phyloP scores from a whole-genome alignment of 2,113 vertebrate species.

The Megaceryle maxima region DNA sequence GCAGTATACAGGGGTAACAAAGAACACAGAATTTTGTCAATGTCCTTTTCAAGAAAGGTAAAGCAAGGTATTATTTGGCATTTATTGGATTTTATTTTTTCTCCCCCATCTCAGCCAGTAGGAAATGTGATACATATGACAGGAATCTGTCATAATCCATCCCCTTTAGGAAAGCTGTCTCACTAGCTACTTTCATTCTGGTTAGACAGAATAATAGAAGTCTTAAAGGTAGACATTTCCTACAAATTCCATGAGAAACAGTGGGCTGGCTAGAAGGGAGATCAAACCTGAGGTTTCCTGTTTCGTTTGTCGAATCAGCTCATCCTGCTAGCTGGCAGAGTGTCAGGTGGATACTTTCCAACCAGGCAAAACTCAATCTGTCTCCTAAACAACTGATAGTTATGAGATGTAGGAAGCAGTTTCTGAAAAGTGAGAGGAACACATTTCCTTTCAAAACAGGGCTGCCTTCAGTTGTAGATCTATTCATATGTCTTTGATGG shows the following conservation, averaged over 20 bases:
- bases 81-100: background rate
- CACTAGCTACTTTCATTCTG: background rate
- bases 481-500: background rate
- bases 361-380: background rate
- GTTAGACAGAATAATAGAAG: background rate
- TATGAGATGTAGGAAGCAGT: background rate
- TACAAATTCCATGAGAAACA: background rate
- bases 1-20: background rate
- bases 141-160: background rate
- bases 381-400: background rate
- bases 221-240: background rate
- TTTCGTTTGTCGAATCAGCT: background rate
- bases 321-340: background rate
- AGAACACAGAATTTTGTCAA: background rate
- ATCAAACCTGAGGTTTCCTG: background rate
- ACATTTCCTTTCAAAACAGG: background rate
- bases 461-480: background rate
- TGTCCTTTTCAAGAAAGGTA: background rate
- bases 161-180: background rate
- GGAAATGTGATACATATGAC: background rate
- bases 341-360: background rate
- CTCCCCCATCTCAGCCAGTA: background rate
- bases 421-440: background rate
- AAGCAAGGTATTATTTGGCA: background rate
- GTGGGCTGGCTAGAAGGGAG: background rate